Evolutionary conservation across 1,140 invertebrate genomes (phyloP).

Genomic region (Hypothenemus hampei): DNA sequence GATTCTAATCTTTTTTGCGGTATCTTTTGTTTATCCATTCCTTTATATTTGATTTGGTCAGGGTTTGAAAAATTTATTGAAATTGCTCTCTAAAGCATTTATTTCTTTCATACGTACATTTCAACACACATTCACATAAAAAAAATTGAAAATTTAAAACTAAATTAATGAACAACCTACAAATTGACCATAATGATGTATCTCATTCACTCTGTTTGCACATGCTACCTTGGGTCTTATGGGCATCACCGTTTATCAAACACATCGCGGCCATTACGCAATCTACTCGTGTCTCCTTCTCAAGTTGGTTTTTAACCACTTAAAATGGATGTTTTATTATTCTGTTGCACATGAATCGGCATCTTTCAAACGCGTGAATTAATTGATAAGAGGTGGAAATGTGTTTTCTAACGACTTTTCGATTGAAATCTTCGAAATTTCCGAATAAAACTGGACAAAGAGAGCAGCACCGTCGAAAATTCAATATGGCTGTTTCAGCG

Average conservation of each 20-base stretch:
- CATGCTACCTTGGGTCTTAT: constrained; percentile 15
- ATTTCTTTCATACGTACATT: too few relatives aligned
- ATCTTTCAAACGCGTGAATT: too few relatives aligned
- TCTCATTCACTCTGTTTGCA: constrained; percentile 9
- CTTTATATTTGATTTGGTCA: too few relatives aligned
- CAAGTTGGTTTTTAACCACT: constrained; percentile 1
- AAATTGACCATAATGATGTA: too few relatives aligned
- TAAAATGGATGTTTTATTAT: neutral
- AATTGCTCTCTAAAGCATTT: too few relatives aligned
- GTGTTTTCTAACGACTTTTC: neutral
- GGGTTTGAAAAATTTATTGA: too few relatives aligned
- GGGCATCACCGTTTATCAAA: constrained; percentile 5
- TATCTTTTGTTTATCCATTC: constrained; percentile 20
- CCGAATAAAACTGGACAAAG: constrained; percentile 14
- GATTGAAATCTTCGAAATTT: constrained; percentile 5
- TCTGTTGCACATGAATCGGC: too few relatives aligned
- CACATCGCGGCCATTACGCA: constrained; percentile 23
- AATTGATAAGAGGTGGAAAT: too few relatives aligned
- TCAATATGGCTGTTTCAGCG: constrained; percentile 38
- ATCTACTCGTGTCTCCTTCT: constrained; percentile 12
- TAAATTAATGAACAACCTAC: too few relatives aligned
- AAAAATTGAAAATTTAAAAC: too few relatives aligned
- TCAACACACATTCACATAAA: too few relatives aligned
- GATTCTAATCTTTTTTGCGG: constrained; percentile 31
- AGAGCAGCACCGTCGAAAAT: constrained; percentile 38